Base-by-base conservation (phyloP, 2,113 vertebrate species). In the Glaucidium brasilianum region DNA sequence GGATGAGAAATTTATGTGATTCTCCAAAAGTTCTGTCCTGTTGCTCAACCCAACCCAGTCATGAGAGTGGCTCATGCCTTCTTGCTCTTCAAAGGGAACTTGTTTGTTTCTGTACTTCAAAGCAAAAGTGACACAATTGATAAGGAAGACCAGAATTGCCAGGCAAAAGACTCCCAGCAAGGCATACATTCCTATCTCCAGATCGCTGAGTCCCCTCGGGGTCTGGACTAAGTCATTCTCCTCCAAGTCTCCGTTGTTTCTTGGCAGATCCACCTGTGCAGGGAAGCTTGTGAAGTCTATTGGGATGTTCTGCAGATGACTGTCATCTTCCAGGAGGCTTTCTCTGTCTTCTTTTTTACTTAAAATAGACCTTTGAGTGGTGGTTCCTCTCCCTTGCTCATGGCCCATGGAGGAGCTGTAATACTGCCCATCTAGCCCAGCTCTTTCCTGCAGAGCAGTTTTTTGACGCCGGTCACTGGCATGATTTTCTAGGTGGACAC, bases 181-280 rank as follows among this genome's bases (percentile, higher is more conserved):
- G 9, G 99, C 99, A 1, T 99, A 99, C 99, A 99, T 99, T 7
- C 99, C 99, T 10, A 99, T 99, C 97, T 99, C 99, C 83, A 99
- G 96, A 96, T 99, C 99, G 0, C 98, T 99, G n/a, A 99, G 98
- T 3, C 99, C 98, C 17, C 98, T 92, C 34, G 98, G 89, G 0
- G 97, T 69, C 80, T 98, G 97, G 3, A 96, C 75, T 13, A 98
- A 98, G 67, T 98, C 99, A 2, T 88, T 94, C 23, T 98, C 98
- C 6, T 96, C 98, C 34, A 93, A 11, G 5, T 96, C 98, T 4
- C 93, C 97, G 0, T 41, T n/a, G 76, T 92, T 97, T 8, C 98
- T 88, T 9, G 99, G 98, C 43, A 97, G 74, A 19, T 98, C 98
- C 32, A 97, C 98, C 89, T 98, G 98, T 0, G 97, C 98, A 0